These are phyloP conservation scores for Aphis craccivora DNA, from an alignment of 1,140 invertebrate genomes.

Conservation along the genomic window DNA sequence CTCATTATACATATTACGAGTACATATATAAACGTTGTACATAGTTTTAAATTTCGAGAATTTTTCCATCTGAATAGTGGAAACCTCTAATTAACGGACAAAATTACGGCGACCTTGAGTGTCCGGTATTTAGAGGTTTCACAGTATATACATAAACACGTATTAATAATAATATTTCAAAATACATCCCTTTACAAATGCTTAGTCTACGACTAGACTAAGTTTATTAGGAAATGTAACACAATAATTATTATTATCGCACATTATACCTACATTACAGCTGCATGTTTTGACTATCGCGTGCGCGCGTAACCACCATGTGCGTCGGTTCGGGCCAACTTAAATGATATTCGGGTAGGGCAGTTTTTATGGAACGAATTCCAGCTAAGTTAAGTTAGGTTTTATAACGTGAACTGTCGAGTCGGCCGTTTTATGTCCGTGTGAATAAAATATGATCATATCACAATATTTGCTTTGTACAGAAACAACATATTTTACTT, in stretches of 20 bases:
- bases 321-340: neutral
- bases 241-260: too few species aligned
- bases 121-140: too few species aligned
- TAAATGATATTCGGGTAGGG: neutral
- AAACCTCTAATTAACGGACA: too few species aligned
- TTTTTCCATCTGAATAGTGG: too few species aligned
- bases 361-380: neutral
- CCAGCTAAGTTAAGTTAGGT: neutral
- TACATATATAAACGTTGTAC: too few species aligned
- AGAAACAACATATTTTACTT: neutral
- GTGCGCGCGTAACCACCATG: neutral
- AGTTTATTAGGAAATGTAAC: neutral
- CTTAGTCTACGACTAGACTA: neutral
- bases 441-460: neutral
- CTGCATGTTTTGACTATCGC: neutral
- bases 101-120: too few species aligned
- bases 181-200: neutral
- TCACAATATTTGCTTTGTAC: neutral
- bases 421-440: neutral
- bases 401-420: neutral
- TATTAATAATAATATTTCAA: neutral
- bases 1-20: too few species aligned
- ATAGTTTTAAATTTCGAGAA: too few species aligned
- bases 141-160: neutral
- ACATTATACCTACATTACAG: too few species aligned